Conservation (phyloP, 2,888 invertebrate species). For the Psococerastis gibbosa region DNA sequence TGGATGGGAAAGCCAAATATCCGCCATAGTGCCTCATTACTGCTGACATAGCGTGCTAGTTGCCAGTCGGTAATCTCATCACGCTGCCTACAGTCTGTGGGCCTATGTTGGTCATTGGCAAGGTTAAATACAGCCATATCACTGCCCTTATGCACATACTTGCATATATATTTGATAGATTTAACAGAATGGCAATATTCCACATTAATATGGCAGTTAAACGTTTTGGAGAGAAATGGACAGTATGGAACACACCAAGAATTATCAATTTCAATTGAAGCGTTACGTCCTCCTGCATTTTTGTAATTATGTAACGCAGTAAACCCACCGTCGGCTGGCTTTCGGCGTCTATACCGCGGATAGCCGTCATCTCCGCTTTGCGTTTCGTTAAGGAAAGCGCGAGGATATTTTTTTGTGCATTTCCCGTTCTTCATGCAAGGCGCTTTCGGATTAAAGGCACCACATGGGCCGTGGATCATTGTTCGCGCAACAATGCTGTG, state of each 20-base stretch:
- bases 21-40: slow-evolving; percentile 20
- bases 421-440: slow-evolving; percentile 25
- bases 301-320: slow-evolving; percentile 16
- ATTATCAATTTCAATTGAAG: slow-evolving; percentile 21
- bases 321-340: slow-evolving; percentile 11
- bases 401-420: slow-evolving; percentile 20
- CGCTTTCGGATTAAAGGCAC: slow-evolving; percentile 20
- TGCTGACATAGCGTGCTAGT: slow-evolving; percentile 19
- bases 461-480: slow-evolving; percentile 27
- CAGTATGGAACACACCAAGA: slow-evolving; percentile 23
- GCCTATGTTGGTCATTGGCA: too few relatives aligned
- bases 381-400: slow-evolving; percentile 10
- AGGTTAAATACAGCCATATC: slow-evolving; percentile 23
- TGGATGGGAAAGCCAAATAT: slow-evolving; percentile 21
- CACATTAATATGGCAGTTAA: slow-evolving; percentile 24
- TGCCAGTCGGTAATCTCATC: slow-evolving; percentile 19
- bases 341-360: neutral
- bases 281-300: too few relatives aligned
- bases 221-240: slow-evolving; percentile 20
- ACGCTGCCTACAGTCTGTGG: too few relatives aligned
- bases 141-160: slow-evolving; percentile 26
- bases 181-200: slow-evolving; percentile 26
- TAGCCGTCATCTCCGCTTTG: slow-evolving; percentile 12
- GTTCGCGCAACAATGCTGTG: slow-evolving; percentile 21
- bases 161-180: slow-evolving; percentile 25